A percentile compares a stretch with the other conserved stretches of the same genome.
Conservation (phyloP, 2,888 invertebrate species). For the Acanthosepion esculentum region DNA sequence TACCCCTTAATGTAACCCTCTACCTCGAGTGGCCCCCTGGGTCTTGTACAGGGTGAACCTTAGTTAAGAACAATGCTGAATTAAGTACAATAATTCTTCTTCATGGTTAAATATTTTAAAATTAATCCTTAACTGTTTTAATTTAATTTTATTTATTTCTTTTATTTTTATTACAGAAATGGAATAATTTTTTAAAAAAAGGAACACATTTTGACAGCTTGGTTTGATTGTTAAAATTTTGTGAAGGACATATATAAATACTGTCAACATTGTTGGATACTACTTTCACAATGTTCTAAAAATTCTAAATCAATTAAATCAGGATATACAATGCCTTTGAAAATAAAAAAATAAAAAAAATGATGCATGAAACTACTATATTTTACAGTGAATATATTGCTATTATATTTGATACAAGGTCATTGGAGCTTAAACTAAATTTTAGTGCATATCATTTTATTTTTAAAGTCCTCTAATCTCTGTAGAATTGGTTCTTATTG, state of each 20-base stretch:
- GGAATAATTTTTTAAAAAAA: not conserved
- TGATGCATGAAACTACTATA: not conserved
- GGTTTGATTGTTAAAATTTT: not conserved
- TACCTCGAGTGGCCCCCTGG: no score
- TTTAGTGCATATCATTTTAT: not conserved
- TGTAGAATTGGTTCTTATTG: not conserved
- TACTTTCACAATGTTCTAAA: not conserved
- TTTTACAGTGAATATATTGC: not conserved
- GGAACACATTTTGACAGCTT: not conserved
- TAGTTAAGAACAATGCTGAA: no score
- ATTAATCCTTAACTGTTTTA: no score
- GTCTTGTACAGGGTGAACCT: no score
- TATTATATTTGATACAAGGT: not conserved
- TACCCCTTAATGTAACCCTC: no score
- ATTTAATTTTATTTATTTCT: no score
- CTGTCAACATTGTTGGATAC: not conserved
- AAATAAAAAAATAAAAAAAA: not conserved
- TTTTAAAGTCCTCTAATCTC: not conserved
- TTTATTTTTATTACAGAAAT: no score
- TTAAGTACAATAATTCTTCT: no score
- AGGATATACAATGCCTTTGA: not conserved
- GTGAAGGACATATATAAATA: not conserved
- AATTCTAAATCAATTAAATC: slow-evolving; percentile 2
- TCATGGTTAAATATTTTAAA: no score
- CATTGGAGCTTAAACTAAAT: not conserved